These are phyloP conservation scores for Pemphigus obesinymphae DNA, from an alignment of 1,140 invertebrate genomes.

Conservation along the genomic window DNA sequence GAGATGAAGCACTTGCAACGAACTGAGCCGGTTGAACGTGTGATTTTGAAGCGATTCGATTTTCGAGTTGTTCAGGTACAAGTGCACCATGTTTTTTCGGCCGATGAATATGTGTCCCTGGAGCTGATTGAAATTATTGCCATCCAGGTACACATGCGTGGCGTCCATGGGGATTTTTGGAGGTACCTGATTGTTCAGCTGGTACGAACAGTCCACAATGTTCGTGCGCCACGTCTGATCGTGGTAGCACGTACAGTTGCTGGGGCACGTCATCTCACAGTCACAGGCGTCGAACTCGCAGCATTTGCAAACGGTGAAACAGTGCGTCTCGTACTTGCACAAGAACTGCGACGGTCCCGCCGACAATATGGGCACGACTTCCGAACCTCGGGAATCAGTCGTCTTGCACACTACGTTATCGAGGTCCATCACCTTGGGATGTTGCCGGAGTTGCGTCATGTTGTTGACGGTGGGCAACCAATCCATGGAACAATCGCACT, in stretches of 20 bases:
- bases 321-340: conserved; percentile 86
- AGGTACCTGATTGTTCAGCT: conserved; percentile 70
- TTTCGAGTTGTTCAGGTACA: conserved; percentile 80
- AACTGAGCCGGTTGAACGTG: conserved; percentile 82
- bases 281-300: conserved; percentile 93
- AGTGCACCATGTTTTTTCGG: conserved; percentile 76
- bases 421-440: conserved; percentile 80
- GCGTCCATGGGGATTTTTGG: conserved; percentile 87
- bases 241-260: conserved; percentile 86
- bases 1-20: conserved; percentile 75
- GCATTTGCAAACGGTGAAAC: conserved; percentile 87
- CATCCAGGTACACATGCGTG: conserved; percentile 85
- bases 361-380: conserved; percentile 61
- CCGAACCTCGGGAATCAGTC: conserved; percentile 65
- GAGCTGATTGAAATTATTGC: conserved; percentile 76
- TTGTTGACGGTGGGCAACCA: conserved; percentile 84
- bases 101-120: conserved; percentile 88
- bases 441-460: conserved; percentile 70
- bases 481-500: conserved; percentile 88
- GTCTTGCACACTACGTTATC: conserved; percentile 79
- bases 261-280: conserved; percentile 90
- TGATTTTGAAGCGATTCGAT: conserved; percentile 84
- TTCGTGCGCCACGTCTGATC: conserved; percentile 89
- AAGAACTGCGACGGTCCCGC: conserved; percentile 74
- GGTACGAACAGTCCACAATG: conserved; percentile 81